Evolutionary conservation across 2,888 invertebrate genomes (phyloP).

Genomic region (Catocala sponsa): DNA sequence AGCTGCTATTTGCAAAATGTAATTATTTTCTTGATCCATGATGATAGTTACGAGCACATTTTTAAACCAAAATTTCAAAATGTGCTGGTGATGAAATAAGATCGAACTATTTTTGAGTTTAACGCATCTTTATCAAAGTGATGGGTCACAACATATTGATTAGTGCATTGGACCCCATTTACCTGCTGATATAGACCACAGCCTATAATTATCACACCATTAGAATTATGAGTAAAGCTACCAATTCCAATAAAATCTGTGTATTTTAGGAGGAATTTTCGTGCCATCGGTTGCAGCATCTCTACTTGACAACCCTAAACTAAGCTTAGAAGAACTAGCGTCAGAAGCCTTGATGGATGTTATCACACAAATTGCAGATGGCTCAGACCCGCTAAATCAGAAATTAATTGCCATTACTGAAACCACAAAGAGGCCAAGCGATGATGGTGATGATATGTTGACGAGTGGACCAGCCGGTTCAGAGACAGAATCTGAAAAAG

Average conservation of each 20-base stretch:
- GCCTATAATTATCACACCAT: not conserved
- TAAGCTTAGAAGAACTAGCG: slow-evolving; percentile 86
- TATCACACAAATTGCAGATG: slow-evolving; percentile 87
- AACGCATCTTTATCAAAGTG: too few species aligned
- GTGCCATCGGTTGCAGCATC: slow-evolving; percentile 87
- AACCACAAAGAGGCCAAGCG: slow-evolving; percentile 78
- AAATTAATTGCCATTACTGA: slow-evolving; percentile 78
- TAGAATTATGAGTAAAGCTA: not conserved
- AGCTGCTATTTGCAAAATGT: too few species aligned
- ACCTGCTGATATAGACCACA: too few species aligned
- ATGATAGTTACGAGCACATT: too few species aligned
- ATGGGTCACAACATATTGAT: too few species aligned
- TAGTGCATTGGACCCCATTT: too few species aligned
- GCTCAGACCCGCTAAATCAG: slow-evolving; percentile 88
- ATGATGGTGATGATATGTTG: slow-evolving; percentile 79
- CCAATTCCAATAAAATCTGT: slow-evolving; percentile 5
- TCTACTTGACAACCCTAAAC: slow-evolving; percentile 84
- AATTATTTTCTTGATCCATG: too few species aligned
- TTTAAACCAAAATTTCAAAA: too few species aligned
- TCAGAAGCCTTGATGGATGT: slow-evolving; percentile 91
- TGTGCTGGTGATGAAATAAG: too few species aligned
- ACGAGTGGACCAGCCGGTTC: slow-evolving; percentile 70
- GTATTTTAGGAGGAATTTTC: slow-evolving; percentile 82
- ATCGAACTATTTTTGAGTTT: too few species aligned
- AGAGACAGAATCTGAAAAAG: slow-evolving; percentile 73